phyloP scores from a whole-genome alignment of 2,113 vertebrate species.

The Acanthochromis polyacanthus region DNA sequence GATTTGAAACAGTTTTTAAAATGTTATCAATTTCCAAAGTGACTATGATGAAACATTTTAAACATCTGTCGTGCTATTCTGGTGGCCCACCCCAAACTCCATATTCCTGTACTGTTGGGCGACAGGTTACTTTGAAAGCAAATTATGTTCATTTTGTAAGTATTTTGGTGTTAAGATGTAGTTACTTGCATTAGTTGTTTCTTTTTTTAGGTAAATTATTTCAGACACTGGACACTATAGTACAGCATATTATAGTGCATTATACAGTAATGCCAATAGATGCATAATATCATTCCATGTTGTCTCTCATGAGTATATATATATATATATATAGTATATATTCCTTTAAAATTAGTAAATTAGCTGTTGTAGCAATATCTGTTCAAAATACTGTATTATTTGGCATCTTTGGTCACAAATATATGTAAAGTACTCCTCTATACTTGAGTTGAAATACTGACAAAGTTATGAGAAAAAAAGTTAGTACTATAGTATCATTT shows the following conservation, averaged over 20 bases:
- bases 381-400: slow-evolving; percentile 25
- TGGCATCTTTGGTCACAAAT: slow-evolving; percentile 59
- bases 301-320: slow-evolving; percentile 1
- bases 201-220: not conserved
- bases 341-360: slow-evolving; percentile 10
- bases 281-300: slow-evolving; percentile 24
- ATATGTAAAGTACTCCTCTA: slow-evolving; percentile 18
- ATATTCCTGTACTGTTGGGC: not conserved
- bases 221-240: not conserved
- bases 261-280: slow-evolving; percentile 10
- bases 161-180: not conserved
- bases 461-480: not conserved
- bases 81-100: not conserved
- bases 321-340: slow-evolving; percentile 5
- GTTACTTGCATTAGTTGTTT: not conserved
- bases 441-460: slow-evolving; percentile 6
- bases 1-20: not conserved
- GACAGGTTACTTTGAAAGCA: not conserved
- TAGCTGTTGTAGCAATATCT: slow-evolving; percentile 7
- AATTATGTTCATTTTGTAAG: not conserved
- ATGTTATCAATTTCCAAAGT: not conserved
- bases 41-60: not conserved
- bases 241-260: slow-evolving; percentile 19
- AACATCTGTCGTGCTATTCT: not conserved
- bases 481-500: slow-evolving; percentile 14